Percentiles rank a stretch among this genome's conserved stretches.
These are phyloP conservation scores for Cyrtodaria siliqua DNA, from an alignment of 2,888 invertebrate species.

Conservation along the genomic window DNA sequence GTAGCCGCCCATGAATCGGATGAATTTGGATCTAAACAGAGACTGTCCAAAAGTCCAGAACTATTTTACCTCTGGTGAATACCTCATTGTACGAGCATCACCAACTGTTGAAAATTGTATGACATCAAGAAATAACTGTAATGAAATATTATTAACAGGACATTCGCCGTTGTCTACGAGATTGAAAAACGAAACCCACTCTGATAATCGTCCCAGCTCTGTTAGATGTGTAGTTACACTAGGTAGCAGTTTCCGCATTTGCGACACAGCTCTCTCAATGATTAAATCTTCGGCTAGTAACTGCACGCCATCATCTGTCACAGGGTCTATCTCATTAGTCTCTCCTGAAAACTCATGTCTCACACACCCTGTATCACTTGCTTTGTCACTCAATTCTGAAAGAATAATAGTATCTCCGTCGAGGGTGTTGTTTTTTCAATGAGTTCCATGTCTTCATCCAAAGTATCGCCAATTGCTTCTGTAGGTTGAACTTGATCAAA, in stretches of 20 bases:
- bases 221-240: slow-evolving; percentile 1
- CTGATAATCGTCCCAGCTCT: neutral
- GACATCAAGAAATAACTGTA: slow-evolving; percentile 13
- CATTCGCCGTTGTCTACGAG: neutral
- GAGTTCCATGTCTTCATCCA: neutral
- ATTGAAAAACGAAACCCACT: neutral
- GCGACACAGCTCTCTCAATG: neutral
- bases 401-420: no score
- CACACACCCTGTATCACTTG: no score
- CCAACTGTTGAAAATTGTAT: slow-evolving; percentile 1
- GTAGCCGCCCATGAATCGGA: slow-evolving; percentile 11
- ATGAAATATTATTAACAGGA: neutral
- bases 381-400: no score
- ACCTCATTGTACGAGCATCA: slow-evolving; percentile 1
- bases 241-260: slow-evolving; percentile 3
- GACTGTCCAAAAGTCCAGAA: slow-evolving; percentile 9
- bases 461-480: no score
- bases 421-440: no score
- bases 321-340: no score
- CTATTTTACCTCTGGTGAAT: slow-evolving; percentile 3
- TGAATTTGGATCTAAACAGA: slow-evolving; percentile 6
- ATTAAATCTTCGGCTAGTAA: neutral
- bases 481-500: neutral
- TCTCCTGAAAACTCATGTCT: no score
- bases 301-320: neutral